Percentiles rank a stretch among this genome's conserved stretches.
phyloP scores from a whole-genome alignment of 2,888 invertebrate genomes.

The Leptopilina drosophilae region DNA sequence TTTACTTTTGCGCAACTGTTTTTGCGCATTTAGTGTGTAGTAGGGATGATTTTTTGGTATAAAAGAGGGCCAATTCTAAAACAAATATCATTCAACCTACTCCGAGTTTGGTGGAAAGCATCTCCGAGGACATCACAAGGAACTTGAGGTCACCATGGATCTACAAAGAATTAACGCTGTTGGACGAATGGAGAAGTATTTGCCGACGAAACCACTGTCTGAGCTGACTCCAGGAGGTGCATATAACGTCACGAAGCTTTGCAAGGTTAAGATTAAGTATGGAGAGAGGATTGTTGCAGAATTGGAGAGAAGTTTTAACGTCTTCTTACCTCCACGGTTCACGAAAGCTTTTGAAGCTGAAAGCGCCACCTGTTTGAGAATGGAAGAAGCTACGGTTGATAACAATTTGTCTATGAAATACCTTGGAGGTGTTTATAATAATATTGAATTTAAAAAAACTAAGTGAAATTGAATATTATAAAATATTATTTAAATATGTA shows the following conservation, averaged over 20 bases:
- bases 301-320: too few relatives aligned
- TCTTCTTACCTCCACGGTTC: too few relatives aligned
- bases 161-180: background rate
- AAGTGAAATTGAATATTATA: too few relatives aligned
- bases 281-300: conserved; percentile 3
- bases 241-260: background rate
- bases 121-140: background rate
- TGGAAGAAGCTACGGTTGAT: too few relatives aligned
- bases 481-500: too few relatives aligned
- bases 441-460: too few relatives aligned
- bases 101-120: background rate
- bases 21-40: background rate
- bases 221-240: background rate
- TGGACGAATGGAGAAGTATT: conserved; percentile 1
- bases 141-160: background rate
- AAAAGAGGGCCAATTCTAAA: background rate
- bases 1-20: too few relatives aligned
- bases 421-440: too few relatives aligned
- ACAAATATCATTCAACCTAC: background rate
- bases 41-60: background rate
- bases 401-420: too few relatives aligned
- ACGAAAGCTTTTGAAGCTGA: too few relatives aligned
- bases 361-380: too few relatives aligned
- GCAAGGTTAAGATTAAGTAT: background rate
- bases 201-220: background rate